Conservation (phyloP, 2,888 invertebrate genomes). For the Aspidapion aeneum region DNA sequence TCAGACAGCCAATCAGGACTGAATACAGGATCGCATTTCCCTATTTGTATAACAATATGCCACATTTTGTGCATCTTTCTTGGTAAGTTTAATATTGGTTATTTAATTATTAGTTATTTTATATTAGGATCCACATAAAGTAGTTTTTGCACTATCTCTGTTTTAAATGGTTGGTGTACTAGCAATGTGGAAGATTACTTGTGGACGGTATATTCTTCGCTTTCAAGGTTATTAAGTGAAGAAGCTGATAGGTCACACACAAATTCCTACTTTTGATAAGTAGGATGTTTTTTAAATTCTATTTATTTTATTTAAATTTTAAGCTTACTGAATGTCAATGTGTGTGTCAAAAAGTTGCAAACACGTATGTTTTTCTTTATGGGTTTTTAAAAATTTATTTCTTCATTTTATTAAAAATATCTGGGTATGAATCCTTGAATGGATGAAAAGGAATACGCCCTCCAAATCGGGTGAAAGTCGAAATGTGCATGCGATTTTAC, state of each 20-base stretch:
- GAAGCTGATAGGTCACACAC: conserved; percentile 58
- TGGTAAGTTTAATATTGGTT: conserved; percentile 78
- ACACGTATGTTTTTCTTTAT: no score
- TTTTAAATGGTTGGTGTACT: conserved; percentile 48
- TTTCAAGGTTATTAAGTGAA: conserved; percentile 46
- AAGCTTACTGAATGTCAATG: no score
- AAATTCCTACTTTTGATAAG: conserved; percentile 26
- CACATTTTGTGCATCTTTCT: conserved; percentile 96
- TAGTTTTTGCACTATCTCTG: conserved; percentile 46
- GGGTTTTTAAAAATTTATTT: no score
- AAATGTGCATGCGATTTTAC: no score
- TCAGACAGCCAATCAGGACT: conserved; percentile 96
- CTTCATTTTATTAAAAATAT: no score
- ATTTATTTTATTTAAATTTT: no score
- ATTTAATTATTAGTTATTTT: not conserved
- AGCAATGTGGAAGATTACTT: conserved; percentile 55
- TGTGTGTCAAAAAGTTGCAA: no score
- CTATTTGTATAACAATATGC: conserved; percentile 97
- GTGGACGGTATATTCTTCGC: conserved; percentile 54
- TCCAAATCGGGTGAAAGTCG: no score
- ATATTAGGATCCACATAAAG: conserved; percentile 21
- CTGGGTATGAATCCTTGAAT: no score
- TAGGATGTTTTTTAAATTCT: not conserved
- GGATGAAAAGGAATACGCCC: no score
- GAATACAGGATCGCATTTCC: conserved; percentile 99